Conservation (phyloP, 2,113 vertebrate species). For the Arothron firmamentum region DNA sequence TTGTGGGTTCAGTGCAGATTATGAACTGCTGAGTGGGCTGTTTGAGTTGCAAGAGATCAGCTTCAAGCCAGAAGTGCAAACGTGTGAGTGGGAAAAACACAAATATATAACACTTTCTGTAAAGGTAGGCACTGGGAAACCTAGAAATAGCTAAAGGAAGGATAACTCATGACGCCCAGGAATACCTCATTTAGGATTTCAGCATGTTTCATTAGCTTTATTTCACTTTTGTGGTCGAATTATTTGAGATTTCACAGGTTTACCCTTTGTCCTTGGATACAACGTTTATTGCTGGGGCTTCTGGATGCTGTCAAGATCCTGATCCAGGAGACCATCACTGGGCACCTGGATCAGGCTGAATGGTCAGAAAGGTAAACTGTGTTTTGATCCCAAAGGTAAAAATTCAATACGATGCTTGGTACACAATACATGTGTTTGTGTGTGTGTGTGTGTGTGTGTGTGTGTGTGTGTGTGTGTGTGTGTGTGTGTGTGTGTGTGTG, state of each 20-base stretch:
- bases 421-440: no score
- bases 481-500: no score
- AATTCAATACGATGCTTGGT: no score
- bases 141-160: not conserved
- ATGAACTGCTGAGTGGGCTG: constrained; percentile 50
- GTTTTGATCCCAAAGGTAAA: no score
- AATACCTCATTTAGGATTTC: not conserved
- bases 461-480: no score
- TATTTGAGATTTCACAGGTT: no score
- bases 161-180: not conserved
- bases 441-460: no score
- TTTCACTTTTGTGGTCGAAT: no score
- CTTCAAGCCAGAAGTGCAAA: constrained; percentile 31
- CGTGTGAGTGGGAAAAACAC: constrained; percentile 6
- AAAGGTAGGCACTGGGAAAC: not conserved
- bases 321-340: constrained; percentile 8
- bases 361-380: no score
- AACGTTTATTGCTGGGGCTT: not conserved
- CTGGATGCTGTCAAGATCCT: not conserved
- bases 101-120: constrained; percentile 5
- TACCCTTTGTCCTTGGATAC: not conserved
- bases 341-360: no score
- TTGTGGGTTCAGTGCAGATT: constrained; percentile 31
- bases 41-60: constrained; percentile 41
- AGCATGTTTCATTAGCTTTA: no score